Evolutionary conservation across 2,888 invertebrate genomes (phyloP), one percentile per base, ranked within the genome.

Genomic region (Hipparchia semele): DNA sequence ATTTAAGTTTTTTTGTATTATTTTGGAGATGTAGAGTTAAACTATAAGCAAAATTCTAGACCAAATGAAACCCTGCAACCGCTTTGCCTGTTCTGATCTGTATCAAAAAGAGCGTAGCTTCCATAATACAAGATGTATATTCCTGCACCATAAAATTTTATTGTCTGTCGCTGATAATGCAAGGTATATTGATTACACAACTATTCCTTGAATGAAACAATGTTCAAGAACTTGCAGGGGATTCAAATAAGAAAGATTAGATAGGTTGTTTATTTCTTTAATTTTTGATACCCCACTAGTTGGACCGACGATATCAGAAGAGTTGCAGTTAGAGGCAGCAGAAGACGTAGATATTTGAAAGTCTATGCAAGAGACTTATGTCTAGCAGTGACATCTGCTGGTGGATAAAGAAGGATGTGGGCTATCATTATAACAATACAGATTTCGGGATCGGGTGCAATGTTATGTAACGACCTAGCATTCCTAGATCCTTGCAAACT

Each of bases 91-190:
- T 81, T 78, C 79, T 79, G 82, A 84, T 83, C 80, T 77, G 76
- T 83, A 83, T 83, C 82, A 79, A 79, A 78, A 80, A 79, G 71
- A 73, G 81, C 79, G 79, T 79, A 79, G 79, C 80, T 78, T 75
- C 77, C 75, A 74, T 77, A 68, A 62, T 56, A 66, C 54, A 77
- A 81, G 80, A 82, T 81, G 79, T 81, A 80, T 78, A 80, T 80
- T 80, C 78, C 78, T 78, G 77, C 78, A 76, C 71, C 64, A 77
- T 80, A 81, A 79, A 80, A 80, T 80, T 81, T 80, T 82, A 82
- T 81, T 79, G 80, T 70, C 71, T 73, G 71, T 75, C 74, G 71
- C 71, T 73, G 75, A 77, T 77, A 76, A 76, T 78, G 69, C 69
- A 70, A 65, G 73, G 74, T 69, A 70, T 71, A 68, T 75, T 71